A percentile compares a stretch with the other conserved stretches of the same genome.
These are phyloP conservation scores for Tringa solitaria DNA, from an alignment of 2,113 vertebrate genomes.

Conservation along the genomic window DNA sequence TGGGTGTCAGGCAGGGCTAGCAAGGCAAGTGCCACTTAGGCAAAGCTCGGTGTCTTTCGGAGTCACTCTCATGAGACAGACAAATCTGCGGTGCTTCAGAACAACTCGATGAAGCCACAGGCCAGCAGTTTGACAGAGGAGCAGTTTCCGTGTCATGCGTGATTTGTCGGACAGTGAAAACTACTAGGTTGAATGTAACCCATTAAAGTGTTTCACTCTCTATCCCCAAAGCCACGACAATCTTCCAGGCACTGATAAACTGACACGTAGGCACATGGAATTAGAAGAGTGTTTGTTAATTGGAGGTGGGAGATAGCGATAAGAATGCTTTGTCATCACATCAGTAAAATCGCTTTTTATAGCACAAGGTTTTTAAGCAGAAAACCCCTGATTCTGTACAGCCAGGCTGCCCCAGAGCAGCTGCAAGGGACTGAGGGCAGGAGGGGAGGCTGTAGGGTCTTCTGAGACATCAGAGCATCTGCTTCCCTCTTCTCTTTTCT, in stretches of 20 bases:
- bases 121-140: background rate
- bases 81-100: background rate
- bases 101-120: background rate
- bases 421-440: no score
- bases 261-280: fast-evolving
- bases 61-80: background rate
- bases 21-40: background rate
- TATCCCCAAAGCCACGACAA: background rate
- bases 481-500: background rate
- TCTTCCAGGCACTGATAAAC: background rate
- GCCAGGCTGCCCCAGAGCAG: background rate
- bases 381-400: background rate
- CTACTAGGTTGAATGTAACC: background rate
- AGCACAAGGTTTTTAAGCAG: background rate
- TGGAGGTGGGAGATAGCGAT: background rate
- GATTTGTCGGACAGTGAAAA: background rate
- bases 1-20: background rate
- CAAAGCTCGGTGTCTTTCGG: background rate
- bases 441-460: background rate
- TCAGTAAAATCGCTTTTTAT: background rate
- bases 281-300: background rate
- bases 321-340: background rate
- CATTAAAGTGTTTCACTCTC: background rate
- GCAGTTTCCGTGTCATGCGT: background rate
- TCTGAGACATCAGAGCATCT: background rate